Evolutionary conservation across 2,888 invertebrate species (phyloP), one percentile per base, ranked within the genome.

Genomic region (Oxycera nigricornis): DNA sequence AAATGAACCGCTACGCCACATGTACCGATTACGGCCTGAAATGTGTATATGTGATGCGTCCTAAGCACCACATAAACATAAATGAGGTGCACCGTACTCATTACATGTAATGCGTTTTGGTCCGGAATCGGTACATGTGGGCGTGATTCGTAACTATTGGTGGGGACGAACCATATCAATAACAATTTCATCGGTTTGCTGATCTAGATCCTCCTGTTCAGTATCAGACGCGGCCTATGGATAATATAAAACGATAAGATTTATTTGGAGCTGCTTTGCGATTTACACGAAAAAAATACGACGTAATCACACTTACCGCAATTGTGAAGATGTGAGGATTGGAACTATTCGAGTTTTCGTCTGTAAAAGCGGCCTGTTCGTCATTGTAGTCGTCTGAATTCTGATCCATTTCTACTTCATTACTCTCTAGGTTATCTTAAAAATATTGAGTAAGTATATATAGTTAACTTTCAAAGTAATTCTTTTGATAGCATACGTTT

Each of bases 401-500:
- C 17, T 35, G 39, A 2, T 55, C n/a, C 55, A 35, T 55, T 7
- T 52, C 46, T 2, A 14, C 41, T n/a, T 67, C 65, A 22, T n/a
- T 70, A 14, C 20, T 55, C 1, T 52, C 52, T 14, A 52, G 9
- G 9, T 70, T n/a, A 52, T 31, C 11, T 4, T 6, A 28, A 41
- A 41, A 67, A 24, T n/a, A n/a, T 14, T 59, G 2, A 14, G 14
- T 55, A 22, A 22, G 3, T 22, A 55, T 14, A 2, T 9, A 55
- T 6, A 24, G 11, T 31, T 59, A 7, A 17, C n/a, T n/a, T n/a
- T n/a, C n/a, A n/a, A n/a, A n/a, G n/a, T n/a, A n/a, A n/a, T n/a
- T n/a, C n/a, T n/a, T n/a, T n/a, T n/a, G n/a, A n/a, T n/a, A n/a
- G 24, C 62, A 22, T 59, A 72, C 61, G 6, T 57, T 57, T 17